Base-by-base conservation (phyloP, 2,888 invertebrate genomes). In the Callyntrura sp. region DNA sequence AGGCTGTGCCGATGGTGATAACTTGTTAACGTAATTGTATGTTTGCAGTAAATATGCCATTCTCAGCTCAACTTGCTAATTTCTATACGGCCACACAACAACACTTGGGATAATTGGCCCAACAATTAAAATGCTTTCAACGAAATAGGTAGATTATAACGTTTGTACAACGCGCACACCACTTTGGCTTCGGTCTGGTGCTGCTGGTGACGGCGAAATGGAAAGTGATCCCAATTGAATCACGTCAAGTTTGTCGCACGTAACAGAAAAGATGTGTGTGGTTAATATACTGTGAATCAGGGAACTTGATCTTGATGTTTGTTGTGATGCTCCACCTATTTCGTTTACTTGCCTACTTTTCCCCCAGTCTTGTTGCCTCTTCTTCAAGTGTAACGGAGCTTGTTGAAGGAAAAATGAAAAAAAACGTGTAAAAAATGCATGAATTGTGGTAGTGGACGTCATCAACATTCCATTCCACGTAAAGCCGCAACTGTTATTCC, bases 11-110 rank as follows among this genome's bases (percentile, higher is more conserved):
- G 43, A 43, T 68, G 51, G 35, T 79, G 60, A 43, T 23, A 82
- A 60, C 82, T 87, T 87, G 87, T 81, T 87, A 87, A 87, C 70
- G 81, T 87, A 82, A 70, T 87, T 86, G 79, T 82, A 82, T 60
- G 70, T 73, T 79, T 43, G 14, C 62, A 35, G 5, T 68, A 57
- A 45, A 51, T 25, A 57, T 60, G 35, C 65, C 65, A 51, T 45
- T 79, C 76, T 70, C 17, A 83, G 60, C 48, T 70, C 28, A 12
- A 60, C 57, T 45, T 20, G 57, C 88, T 88, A 88, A 88, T 88
- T 88, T 88, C 83, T 62, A 88, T 60, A 51, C 25, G 88, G 88
- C 83, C 83, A 83, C 88, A 83, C 88, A 76, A 35, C 60, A 60
- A 62, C 70, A 79, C 87, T 87, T 79, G 81, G 45, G 60, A 70